Conservation (phyloP, 2,888 invertebrate species). For the Eupeodes luniger region DNA sequence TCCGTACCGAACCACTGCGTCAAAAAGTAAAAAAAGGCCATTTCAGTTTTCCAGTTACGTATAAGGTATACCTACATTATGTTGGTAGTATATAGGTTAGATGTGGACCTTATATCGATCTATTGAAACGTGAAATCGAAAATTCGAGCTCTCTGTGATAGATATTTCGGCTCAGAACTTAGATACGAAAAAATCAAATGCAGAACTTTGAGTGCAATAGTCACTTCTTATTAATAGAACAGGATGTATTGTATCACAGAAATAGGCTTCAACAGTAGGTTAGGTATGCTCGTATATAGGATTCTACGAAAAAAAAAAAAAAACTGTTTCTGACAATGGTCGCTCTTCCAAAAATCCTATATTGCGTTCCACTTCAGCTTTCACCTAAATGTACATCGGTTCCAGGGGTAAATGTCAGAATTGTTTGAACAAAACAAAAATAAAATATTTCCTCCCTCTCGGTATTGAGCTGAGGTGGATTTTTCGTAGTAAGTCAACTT, state of each 20-base stretch:
- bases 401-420: neutral
- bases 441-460: neutral
- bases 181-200: conserved; percentile 9
- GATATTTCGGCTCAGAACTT: neutral
- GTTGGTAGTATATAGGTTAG: too few species aligned
- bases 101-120: neutral
- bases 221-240: neutral
- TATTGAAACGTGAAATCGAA: conserved; percentile 31
- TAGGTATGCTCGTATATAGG: neutral
- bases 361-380: neutral
- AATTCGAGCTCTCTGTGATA: neutral
- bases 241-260: neutral
- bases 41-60: too few species aligned
- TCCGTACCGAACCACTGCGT: neutral
- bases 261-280: too few species aligned
- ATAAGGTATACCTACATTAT: too few species aligned
- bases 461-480: conserved; percentile 1
- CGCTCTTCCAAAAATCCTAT: neutral
- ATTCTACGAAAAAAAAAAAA: neutral
- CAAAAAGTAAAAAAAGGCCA: neutral
- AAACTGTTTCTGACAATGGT: neutral
- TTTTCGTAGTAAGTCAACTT: neutral
- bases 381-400: neutral
- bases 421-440: neutral
- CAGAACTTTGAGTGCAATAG: neutral